A percentile compares a stretch with the other conserved stretches of the same genome.
Conservation (phyloP, 2,797 vertebrate genomes). For the Acipenser ruthenus region DNA sequence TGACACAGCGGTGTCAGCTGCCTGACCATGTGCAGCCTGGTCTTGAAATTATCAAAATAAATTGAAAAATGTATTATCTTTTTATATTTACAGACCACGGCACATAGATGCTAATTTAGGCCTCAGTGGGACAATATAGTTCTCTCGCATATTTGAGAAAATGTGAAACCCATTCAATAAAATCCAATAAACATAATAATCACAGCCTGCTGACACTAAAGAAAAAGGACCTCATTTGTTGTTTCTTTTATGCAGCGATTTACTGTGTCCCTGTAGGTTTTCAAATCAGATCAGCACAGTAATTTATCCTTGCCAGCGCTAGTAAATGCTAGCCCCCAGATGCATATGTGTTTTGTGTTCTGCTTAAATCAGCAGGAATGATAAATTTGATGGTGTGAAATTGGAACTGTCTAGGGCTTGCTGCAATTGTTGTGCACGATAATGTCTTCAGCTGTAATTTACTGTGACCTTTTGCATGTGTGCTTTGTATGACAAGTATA, state of each 20-base stretch:
- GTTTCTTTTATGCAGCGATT: constrained; percentile 60
- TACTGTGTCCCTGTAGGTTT: constrained; percentile 65
- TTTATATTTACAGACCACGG: constrained; percentile 48
- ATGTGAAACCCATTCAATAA: constrained; percentile 65
- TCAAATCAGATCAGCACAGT: constrained; percentile 67
- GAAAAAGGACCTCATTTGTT: constrained; percentile 64
- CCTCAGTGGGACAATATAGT: constrained; percentile 63
- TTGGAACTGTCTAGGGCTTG: constrained; percentile 63
- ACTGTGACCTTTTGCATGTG: constrained; percentile 49
- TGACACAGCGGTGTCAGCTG: not conserved
- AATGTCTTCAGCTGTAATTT: constrained; percentile 55
- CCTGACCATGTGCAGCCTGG: not conserved
- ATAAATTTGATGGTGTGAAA: constrained; percentile 61
- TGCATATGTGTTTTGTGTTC: constrained; percentile 62
- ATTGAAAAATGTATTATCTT: constrained; percentile 62
- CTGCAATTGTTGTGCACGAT: constrained; percentile 48
- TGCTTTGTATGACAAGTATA: constrained; percentile 57
- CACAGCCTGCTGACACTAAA: constrained; percentile 67
- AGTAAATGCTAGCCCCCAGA: constrained; percentile 58
- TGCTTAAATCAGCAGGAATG: constrained; percentile 77
- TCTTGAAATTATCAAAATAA: constrained; percentile 53
- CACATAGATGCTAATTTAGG: constrained; percentile 62
- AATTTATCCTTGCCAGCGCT: constrained; percentile 63
- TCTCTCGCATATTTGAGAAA: constrained; percentile 69
- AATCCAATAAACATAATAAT: constrained; percentile 73